Evolutionary conservation across 2,888 invertebrate species (phyloP), one percentile per base, ranked within the genome.

Genomic region (Drosophila rubida): DNA sequence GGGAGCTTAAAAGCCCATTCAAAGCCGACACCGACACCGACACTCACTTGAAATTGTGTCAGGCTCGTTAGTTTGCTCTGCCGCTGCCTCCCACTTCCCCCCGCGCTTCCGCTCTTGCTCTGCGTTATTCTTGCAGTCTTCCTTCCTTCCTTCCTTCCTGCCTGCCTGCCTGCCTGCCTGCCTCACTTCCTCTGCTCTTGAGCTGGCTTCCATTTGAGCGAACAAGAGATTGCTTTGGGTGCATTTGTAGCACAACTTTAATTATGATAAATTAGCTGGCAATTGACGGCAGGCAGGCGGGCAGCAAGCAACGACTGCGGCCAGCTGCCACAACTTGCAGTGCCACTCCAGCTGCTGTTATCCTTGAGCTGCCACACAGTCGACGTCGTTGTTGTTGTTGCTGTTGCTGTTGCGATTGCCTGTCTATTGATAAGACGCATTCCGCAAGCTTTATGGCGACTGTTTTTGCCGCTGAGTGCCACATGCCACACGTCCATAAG

Each of bases 351-450:
- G 51, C 51, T 60, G 78, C 46, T 57, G 66, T 65, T 86, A 86
- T 81, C 80, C 87, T 86, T 81, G 80, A 81, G 65, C 86, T 86
- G 83, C 68, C 86, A 75, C 73, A 53, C 55, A 64, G 48, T 71
- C 49, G 55, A 32, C 51, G 58, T 27, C 23, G 48, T 44, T 45
- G 54, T 57, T 35, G 57, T 41, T 45, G 59, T 27, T 59, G 59
- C 37, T 22, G 50, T 41, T 46, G 51, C 45, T 37, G 35, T 41
- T 51, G 54, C 70, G 69, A 86, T 86, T 86, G 69, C 59, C 77
- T 82, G 71, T 64, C 68, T 37, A 68, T 57, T 85, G 80, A 86
- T 80, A 79, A 86, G 76, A 68, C 75, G 58, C 83, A 80, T 85
- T 82, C 86, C 80, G 44, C 51, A 62, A 69, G 75, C 67, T 64